A percentile compares a stretch with the other conserved stretches of the same genome.
Evolutionary conservation across 2,888 invertebrate species (phyloP).

Genomic region (Mesorhabditis belari): DNA sequence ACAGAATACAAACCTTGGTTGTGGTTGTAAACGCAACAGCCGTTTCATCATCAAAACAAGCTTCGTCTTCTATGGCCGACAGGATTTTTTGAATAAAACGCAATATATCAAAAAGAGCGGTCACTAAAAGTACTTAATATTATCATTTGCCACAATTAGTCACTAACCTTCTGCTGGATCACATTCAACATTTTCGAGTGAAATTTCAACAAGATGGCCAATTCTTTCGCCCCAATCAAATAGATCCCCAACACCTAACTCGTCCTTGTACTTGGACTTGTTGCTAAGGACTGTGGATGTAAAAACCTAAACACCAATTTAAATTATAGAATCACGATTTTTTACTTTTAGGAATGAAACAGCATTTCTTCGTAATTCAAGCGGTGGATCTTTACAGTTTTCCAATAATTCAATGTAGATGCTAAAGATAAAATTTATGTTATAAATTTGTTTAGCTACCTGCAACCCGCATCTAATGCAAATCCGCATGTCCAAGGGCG

Average conservation of each 20-base stretch:
- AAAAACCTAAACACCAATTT: neutral
- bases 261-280: neutral
- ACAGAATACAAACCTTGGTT: too few species aligned
- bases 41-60: too few species aligned
- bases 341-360: neutral
- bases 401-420: neutral
- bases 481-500: neutral
- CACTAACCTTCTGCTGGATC: too few species aligned
- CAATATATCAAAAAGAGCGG: neutral
- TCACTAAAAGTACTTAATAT: neutral
- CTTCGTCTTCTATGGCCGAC: too few species aligned
- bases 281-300: neutral
- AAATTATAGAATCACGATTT: neutral
- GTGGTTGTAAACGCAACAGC: too few species aligned
- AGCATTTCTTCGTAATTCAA: neutral
- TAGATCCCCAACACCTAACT: neutral
- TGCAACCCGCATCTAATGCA: neutral
- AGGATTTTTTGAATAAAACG: neutral
- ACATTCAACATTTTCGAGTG: neutral
- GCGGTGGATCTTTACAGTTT: neutral
- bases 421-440: neutral
- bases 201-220: neutral
- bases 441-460: neutral
- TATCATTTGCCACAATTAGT: too few species aligned
- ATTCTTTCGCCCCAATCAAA: neutral